These are phyloP conservation scores for Trichosurus vulpecula DNA, from an alignment of 2,797 vertebrate species.

Conservation along the genomic window DNA sequence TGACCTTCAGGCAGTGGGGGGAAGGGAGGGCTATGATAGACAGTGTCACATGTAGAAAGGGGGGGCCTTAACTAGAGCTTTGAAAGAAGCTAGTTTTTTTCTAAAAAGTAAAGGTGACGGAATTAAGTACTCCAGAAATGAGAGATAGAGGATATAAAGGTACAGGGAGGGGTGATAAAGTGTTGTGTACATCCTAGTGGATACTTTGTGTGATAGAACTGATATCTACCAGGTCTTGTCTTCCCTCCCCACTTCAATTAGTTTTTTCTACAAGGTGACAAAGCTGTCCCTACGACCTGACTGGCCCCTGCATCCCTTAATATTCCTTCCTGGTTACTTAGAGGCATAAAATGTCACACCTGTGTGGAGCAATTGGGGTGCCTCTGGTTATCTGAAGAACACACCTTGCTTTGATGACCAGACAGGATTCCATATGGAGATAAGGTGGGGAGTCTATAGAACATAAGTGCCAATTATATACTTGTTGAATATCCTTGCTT, in stretches of 20 bases:
- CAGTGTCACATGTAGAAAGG: neutral
- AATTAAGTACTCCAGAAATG: neutral
- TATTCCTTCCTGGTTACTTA: neutral
- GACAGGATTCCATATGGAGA: neutral
- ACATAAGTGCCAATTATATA: neutral
- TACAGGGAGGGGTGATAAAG: no score
- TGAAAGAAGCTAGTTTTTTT: neutral
- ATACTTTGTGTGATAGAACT: neutral
- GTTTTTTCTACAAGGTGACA: no score
- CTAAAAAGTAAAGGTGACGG: neutral
- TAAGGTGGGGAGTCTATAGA: neutral
- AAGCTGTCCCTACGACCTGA: no score
- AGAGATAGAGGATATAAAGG: neutral
- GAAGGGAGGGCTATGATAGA: no score
- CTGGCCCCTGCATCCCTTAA: neutral
- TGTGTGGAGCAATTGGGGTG: neutral
- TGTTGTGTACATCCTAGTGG: no score
- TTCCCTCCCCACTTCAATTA: neutral
- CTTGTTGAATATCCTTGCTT: neutral
- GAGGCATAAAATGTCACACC: neutral
- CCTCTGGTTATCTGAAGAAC: neutral
- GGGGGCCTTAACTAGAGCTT: neutral
- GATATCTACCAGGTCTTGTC: neutral
- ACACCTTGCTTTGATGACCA: neutral
- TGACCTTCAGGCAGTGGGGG: neutral